Base-by-base conservation (phyloP, 2,888 invertebrate species). In the Eupithecia tripunctaria region DNA sequence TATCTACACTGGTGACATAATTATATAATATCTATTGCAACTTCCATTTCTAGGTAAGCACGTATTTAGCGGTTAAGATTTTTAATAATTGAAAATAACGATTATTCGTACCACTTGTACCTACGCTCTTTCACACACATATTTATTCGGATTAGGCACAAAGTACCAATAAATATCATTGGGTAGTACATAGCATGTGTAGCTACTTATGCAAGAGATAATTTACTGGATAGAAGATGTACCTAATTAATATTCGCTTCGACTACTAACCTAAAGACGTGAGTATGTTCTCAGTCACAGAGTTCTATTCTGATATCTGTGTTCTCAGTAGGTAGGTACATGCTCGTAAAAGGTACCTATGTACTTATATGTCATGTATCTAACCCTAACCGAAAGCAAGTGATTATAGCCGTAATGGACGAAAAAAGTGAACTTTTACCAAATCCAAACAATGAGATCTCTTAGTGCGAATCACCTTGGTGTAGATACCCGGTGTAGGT, bases 21-120 rank as follows among this genome's bases (percentile, higher is more conserved):
- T 47, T n/a, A n/a, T n/a, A 7, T 47, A n/a, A 47, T 25, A 56
- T 56, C 5, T 25, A 10, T 12, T 56, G 21, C 25, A n/a, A 51
- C 10, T 21, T 56, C 0, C 21, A 56, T 25, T 56, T 25, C 2
- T 51, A 51, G 12, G 21, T 51, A 51, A 56, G 25, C 51, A n/a
- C 51, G 21, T 56, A 56, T 56, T 56, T 56, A 56, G 25, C 21
- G 21, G 12, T 56, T n/a, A 56, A 56, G 25, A 56, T 25, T 25
- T 56, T 25, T 69, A 68, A 60, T 63, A 14, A 21, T 41, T 64
- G 15, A 62, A 21, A 32, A 60, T 70, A 68, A 74, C 81, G 81
- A 79, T 81, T 83, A 82, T 84, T 83, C 82, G 79, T 80, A 75
- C 82, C 82, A 82, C 79, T 77, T 32, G 21, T 12, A 29, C 18